Percentiles rank a stretch among this genome's conserved stretches.
These are phyloP conservation scores for Alaudala cheleensis DNA, from an alignment of 2,113 vertebrate species.

Conservation along the genomic window DNA sequence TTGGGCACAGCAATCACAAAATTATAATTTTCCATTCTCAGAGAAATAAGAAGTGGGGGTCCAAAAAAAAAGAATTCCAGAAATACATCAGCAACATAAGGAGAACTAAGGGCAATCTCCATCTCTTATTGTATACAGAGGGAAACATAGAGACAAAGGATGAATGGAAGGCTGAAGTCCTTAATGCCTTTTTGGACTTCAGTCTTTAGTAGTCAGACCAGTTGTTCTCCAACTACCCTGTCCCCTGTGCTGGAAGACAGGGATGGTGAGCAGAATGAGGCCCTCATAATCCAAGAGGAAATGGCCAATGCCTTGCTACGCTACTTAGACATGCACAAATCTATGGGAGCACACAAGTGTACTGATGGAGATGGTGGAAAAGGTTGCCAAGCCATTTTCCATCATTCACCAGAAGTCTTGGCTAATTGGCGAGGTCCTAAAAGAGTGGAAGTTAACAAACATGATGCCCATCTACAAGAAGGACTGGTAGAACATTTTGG, in stretches of 20 bases:
- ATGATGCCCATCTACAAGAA: background rate
- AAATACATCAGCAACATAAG: background rate
- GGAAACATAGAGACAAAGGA: background rate
- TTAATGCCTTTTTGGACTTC: background rate
- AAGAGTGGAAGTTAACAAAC: background rate
- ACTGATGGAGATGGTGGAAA: background rate
- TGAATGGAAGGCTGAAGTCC: background rate
- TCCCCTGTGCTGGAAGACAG: background rate
- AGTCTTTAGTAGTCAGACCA: background rate
- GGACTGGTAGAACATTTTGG: background rate
- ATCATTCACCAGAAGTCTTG: background rate
- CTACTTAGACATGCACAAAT: background rate
- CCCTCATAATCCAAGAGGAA: background rate
- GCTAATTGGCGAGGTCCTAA: accelerated
- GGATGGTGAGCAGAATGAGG: background rate
- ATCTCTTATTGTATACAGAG: background rate
- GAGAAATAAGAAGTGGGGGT: background rate
- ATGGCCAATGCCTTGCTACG: background rate
- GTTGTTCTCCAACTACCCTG: background rate
- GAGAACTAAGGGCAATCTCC: background rate
- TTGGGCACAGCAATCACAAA: background rate
- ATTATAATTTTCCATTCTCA: background rate
- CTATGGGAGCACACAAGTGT: background rate
- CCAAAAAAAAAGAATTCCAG: background rate
- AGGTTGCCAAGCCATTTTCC: background rate